These are phyloP conservation scores for Limenitis camilla DNA, from an alignment of 2,888 invertebrate genomes.

Conservation along the genomic window DNA sequence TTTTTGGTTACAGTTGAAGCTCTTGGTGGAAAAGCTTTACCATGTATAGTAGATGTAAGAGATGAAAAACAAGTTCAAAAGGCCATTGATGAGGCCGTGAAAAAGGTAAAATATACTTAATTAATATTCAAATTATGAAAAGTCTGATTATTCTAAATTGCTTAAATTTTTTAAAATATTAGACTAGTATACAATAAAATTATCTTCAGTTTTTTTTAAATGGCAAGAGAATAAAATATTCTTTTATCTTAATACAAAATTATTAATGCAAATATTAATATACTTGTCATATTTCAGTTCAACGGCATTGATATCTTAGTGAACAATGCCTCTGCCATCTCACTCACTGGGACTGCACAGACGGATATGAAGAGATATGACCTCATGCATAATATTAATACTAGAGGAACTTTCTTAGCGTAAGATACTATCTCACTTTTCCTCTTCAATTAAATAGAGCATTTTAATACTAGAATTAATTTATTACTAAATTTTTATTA, in stretches of 20 bases:
- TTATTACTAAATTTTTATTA: too few relatives aligned
- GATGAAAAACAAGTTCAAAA: conserved; percentile 83
- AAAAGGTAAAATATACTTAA: conserved; percentile 61
- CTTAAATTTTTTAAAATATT: too few relatives aligned
- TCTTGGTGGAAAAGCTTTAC: conserved; percentile 88
- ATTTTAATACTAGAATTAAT: too few relatives aligned
- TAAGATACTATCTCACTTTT: conserved; percentile 62
- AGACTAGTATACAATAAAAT: neutral
- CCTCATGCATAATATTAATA: conserved; percentile 95
- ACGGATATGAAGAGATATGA: conserved; percentile 98
- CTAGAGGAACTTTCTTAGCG: conserved; percentile 95
- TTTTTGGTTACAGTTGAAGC: conserved; percentile 80
- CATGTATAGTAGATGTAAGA: conserved; percentile 91
- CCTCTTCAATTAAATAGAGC: too few relatives aligned
- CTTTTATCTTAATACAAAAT: neutral
- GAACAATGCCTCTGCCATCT: conserved; percentile 98
- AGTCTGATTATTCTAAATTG: too few relatives aligned
- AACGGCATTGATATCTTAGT: conserved; percentile 96
- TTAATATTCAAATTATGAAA: neutral
- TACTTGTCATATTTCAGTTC: conserved; percentile 68
- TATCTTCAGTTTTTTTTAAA: neutral
- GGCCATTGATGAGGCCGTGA: conserved; percentile 83
- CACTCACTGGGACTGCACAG: conserved; percentile 83
- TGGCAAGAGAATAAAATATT: neutral
- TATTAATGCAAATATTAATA: neutral